Base-by-base conservation (phyloP, 2,797 vertebrate species). In the Rhinophrynus dorsalis region DNA sequence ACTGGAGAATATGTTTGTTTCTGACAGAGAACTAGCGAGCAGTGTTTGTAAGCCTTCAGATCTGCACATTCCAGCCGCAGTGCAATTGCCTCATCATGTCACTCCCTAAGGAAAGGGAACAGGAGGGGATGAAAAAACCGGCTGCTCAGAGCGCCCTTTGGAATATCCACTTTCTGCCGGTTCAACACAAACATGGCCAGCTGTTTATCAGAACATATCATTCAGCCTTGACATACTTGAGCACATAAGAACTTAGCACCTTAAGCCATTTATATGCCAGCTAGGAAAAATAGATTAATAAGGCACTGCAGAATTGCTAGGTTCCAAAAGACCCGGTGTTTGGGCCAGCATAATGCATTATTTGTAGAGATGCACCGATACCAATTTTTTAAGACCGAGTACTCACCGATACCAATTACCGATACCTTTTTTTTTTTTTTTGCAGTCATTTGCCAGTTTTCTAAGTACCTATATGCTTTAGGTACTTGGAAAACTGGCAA, bases 161-260 rank as follows among this genome's bases (percentile, higher is more conserved):
- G 68, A 64, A 38, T 71, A 64, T 57, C 33, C 35, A 12, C 44
- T 42, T 58, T 64, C 51, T 11, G 32, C 51, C 40, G 42, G 51
- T 3, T 57, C 40, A 57, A 33, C 51, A 30, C 15, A 48, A 57
- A 38, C 38, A 48, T 9, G 18, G 59, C 24, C 68, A 57, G 68
- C 60, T 42, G 60, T 64, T 70, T 56, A 71, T 50, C 60, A 64
- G 59, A 50, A 62, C 38, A 47, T 40, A 23, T 20, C 54, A 37
- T 7, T 9, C 51, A 32, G 68, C 68, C 68, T 56, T 63, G 58
- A 55, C 48, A 55, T 56, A 47, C 10, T 37, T 62, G 38, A 23
- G 47, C 1, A 18, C 3, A 48, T 27, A 29, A 35, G 23, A 50
- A 59, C 33, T 11, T 40, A 30, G 50, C 24, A 58, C 44, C 12